Base-by-base conservation (phyloP, 2,888 invertebrate species). In the Cheilosia impressa region DNA sequence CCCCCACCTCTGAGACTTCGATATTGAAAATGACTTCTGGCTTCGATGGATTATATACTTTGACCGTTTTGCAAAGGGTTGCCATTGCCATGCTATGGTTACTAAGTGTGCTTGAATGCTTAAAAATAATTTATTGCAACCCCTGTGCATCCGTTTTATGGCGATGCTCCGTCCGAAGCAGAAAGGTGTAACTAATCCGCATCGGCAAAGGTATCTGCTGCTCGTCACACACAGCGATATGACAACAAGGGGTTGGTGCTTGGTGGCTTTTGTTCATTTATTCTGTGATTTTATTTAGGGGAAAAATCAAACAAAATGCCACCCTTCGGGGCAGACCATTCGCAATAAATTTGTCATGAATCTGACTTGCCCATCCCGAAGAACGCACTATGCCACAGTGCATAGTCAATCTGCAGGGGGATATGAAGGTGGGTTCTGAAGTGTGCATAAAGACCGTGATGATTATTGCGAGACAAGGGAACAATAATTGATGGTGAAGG, bases 271-370 rank as follows among this genome's bases (percentile, higher is more conserved):
- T 75, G 60, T 75, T 73, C 62, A 27, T 41, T 66, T 65, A 38
- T 34, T 17, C 52, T 69, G 68, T 17, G 68, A 79, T 79, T 84
- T 79, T 69, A 79, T 84, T 79, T 73, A 79, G 78, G 83, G 83
- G 60, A 63, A 79, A 65, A 73, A 68, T 50, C 66, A 50, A 68
- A 68, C 62, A 62, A 53, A 80, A 66, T 22, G 27, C 68, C 78
- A 73, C 79, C 83, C 79, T 78, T 69, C 58, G 65, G 31, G 65
- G 31, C 75, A 75, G 80, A 71, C 69, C 47, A 55, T 80, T 76
- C 65, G 76, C 80, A 71, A 85, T 85, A 80, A 85, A 85, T 85
- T 85, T 85, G 84, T 80, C 84, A 85, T 85, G 80, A 85, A 85
- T 85, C 84, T 80, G 84, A 85, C 80, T 85, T 85, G 80, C 63